These are phyloP conservation scores for Axinella damicornis DNA, from an alignment of 37 sponge, comb jelly and placozoan species.

Conservation along the genomic window DNA sequence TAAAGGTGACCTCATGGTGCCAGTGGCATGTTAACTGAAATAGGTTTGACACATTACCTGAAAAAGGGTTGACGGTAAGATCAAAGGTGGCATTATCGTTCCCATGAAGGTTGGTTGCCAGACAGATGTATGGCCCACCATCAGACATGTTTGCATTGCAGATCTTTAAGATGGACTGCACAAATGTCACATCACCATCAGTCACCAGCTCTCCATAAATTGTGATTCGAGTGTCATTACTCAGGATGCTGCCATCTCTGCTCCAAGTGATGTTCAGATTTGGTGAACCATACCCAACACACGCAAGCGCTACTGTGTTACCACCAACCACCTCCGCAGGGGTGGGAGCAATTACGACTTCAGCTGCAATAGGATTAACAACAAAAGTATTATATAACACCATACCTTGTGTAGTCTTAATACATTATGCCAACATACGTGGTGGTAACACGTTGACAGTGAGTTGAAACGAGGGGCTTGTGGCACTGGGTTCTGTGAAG, in stretches of 20 bases:
- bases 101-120: not conserved
- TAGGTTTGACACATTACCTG: too few species aligned
- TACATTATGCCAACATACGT: too few species aligned
- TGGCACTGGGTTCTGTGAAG: not conserved
- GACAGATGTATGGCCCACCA: conserved; percentile 19
- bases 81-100: not conserved
- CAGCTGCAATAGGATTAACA: too few species aligned
- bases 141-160: conserved; percentile 10
- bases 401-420: too few species aligned
- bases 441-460: not conserved
- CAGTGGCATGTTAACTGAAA: too few species aligned
- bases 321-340: not conserved
- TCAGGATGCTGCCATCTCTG: not conserved
- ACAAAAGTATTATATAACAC: too few species aligned
- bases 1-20: too few species aligned
- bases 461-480: not conserved
- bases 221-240: conserved; percentile 3
- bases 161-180: conserved; percentile 26
- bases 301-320: not conserved
- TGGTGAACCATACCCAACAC: not conserved
- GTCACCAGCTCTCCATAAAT: conserved; percentile 19
- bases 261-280: not conserved
- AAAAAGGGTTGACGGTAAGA: not conserved
- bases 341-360: not conserved
- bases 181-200: not conserved